These are phyloP conservation scores for Gavia stellata DNA, from an alignment of 2,113 vertebrate species.

Conservation along the genomic window DNA sequence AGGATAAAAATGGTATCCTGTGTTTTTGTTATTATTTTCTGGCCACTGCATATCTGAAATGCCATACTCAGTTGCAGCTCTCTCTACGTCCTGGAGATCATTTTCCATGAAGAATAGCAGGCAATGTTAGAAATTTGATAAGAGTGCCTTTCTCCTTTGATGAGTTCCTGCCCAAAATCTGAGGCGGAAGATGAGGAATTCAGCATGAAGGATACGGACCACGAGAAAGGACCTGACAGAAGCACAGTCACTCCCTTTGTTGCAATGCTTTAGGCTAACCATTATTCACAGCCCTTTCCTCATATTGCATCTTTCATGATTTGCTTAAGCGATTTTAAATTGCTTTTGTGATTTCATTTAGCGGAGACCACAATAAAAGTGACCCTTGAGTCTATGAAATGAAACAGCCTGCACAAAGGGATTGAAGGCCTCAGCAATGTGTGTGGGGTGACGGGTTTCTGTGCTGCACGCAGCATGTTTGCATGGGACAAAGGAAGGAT, in stretches of 20 bases:
- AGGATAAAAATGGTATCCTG: background rate
- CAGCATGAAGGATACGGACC: constrained; percentile 34
- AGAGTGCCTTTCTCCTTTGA: constrained; percentile 28
- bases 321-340: constrained; percentile 63
- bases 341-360: constrained; percentile 64
- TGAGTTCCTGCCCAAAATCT: constrained; percentile 42
- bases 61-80: background rate
- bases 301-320: constrained; percentile 61
- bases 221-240: constrained; percentile 47
- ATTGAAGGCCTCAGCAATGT: constrained; percentile 35
- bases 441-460: constrained; percentile 5
- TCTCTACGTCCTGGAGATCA: background rate
- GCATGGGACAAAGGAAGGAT: constrained; percentile 11
- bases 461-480: background rate
- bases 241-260: constrained; percentile 59
- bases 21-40: constrained; percentile 35
- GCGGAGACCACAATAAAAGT: constrained; percentile 64
- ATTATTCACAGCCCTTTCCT: constrained; percentile 59
- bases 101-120: constrained; percentile 44
- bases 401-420: constrained; percentile 63
- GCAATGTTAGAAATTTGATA: constrained; percentile 39
- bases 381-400: constrained; percentile 70
- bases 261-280: constrained; percentile 72
- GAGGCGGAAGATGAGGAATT: constrained; percentile 42
- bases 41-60: background rate